Base-by-base conservation (phyloP, 2,888 invertebrate genomes). In the Mantis religiosa region DNA sequence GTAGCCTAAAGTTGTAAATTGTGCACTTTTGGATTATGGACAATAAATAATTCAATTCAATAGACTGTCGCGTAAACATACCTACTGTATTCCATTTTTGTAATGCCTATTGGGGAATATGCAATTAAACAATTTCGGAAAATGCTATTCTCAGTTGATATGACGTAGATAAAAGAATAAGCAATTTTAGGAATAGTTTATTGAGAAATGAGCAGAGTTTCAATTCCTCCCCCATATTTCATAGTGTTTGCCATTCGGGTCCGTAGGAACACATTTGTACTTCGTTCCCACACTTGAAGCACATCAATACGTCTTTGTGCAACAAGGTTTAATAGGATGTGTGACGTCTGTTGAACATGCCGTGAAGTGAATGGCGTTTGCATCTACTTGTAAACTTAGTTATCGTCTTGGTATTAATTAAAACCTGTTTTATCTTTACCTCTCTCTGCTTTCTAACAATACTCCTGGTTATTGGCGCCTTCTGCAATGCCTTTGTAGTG, bases 341-440 rank as follows among this genome's bases (percentile, higher is more conserved):
- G 54, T 71, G 54, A 71, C 54, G 54, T 71, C 54, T 71, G 54
- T 71, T 71, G 54, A 71, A 25, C 54, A 71, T 71, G 15, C 54
- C 54, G 54, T 71, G 86, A 25, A 84, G 87, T 87, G 81, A 87
- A 85, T 85, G 71, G 85, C 28, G 81, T 86, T 86, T 15, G 30
- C 71, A 81, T 30, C 82, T n/a, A 30, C 27, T 27, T 27, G 87
- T 34, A n/a, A 87, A 87, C 82, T 71, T 27, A 27, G 30, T 87
- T 87, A 87, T 87, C 87, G 82, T 82, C 25, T 87, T 87, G 82
- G 87, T 82, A 82, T 87, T 34, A 25, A 87, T 87, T 87, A 87
- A 54, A 71, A 71, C 54, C 25, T 71, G 54, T 71, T 71, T 71
- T 71, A 71, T 71, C 54, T 71, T 71, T 71, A 4, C 54, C 54